phyloP scores from a whole-genome alignment of 2,888 invertebrate species.

The Phyto melanocephala region DNA sequence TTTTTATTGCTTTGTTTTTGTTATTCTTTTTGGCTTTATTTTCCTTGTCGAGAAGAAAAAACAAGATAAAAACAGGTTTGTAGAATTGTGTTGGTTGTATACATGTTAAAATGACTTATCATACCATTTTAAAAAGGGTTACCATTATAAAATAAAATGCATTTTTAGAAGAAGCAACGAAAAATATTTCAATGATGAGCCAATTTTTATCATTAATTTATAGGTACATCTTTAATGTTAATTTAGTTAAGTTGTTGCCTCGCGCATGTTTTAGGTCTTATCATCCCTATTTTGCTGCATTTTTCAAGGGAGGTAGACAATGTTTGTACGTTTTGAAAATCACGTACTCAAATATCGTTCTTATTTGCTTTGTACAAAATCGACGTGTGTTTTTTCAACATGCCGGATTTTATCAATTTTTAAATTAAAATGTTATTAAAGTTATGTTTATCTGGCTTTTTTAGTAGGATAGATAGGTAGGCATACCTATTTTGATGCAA shows the following conservation, averaged over 20 bases:
- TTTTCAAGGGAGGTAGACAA: neutral
- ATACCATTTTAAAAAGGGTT: slow-evolving; percentile 17
- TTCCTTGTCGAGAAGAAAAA: neutral
- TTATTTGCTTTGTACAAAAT: neutral
- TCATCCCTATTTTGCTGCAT: neutral
- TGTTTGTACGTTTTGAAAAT: neutral
- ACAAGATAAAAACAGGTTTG: neutral
- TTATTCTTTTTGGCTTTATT: slow-evolving; percentile 14
- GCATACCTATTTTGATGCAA: neutral
- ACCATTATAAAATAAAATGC: neutral
- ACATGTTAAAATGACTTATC: slow-evolving; percentile 4
- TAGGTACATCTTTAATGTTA: neutral
- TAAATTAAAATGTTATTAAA: neutral
- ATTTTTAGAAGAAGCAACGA: no score
- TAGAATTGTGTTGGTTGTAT: neutral
- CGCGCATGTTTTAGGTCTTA: neutral
- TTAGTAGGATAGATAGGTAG: no score
- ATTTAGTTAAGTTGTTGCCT: neutral
- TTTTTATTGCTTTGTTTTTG: slow-evolving; percentile 22
- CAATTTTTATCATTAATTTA: no score
- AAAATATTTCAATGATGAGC: no score
- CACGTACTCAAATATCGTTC: slow-evolving; percentile 30
- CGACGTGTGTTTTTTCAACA: neutral
- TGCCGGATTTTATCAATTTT: neutral
- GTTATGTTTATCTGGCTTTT: no score